A percentile compares a stretch with the other conserved stretches of the same genome.
phyloP scores from a whole-genome alignment of 2,888 invertebrate species.

The Agrotis ipsilon region DNA sequence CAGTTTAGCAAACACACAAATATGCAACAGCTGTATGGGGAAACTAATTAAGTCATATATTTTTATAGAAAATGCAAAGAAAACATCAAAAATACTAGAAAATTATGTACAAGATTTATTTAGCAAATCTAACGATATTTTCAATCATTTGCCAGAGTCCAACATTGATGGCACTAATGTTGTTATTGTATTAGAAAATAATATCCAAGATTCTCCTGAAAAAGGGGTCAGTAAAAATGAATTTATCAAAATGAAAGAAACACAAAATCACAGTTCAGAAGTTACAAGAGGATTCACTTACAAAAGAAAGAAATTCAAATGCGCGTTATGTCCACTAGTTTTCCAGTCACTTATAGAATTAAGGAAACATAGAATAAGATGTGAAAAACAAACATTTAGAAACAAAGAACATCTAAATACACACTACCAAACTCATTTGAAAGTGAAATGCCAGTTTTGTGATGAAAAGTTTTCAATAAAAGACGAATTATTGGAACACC shows the following conservation, averaged over 20 bases:
- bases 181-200: constrained; percentile 51
- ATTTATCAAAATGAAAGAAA: not conserved
- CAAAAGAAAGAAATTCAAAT: constrained; percentile 31
- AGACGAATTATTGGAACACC: constrained; percentile 35
- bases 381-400: constrained; percentile 27
- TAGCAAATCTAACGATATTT: constrained; percentile 44
- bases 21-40: constrained; percentile 53
- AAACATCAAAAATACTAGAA: constrained; percentile 28
- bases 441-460: constrained; percentile 47
- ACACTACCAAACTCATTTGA: constrained; percentile 37
- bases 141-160: constrained; percentile 21
- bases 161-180: constrained; percentile 39
- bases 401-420: constrained; percentile 23
- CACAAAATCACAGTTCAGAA: constrained; percentile 2
- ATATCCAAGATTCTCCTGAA: not conserved
- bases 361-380: constrained; percentile 32
- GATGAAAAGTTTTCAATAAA: constrained; percentile 24
- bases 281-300: not conserved
- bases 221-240: not conserved
- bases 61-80: constrained; percentile 43
- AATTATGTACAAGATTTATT: constrained; percentile 39
- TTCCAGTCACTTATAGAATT: constrained; percentile 27
- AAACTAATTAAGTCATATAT: constrained; percentile 50
- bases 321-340: constrained; percentile 24
- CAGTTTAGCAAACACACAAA: constrained; percentile 20